phyloP scores from a whole-genome alignment of 2,888 invertebrate species.

The Perizoma flavofasciatum region DNA sequence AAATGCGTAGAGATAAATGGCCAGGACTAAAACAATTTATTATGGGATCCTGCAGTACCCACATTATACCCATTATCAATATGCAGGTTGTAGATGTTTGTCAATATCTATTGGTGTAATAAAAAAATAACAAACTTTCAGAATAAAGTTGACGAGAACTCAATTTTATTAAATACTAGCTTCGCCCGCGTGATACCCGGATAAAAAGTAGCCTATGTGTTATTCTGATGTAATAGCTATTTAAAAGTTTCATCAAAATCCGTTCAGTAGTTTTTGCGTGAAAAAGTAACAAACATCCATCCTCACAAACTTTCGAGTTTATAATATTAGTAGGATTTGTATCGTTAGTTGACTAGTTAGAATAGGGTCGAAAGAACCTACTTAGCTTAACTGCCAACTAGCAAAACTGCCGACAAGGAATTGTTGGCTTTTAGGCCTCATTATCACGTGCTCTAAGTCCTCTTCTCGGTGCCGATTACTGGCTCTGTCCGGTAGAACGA shows the following conservation, averaged over 20 bases:
- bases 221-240: no score
- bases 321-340: no score
- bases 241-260: no score
- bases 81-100: slow-evolving; percentile 12
- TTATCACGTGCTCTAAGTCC: slow-evolving; percentile 44
- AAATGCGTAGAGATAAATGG: slow-evolving; percentile 33
- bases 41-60: slow-evolving; percentile 24
- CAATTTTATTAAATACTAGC: no score
- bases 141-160: background rate
- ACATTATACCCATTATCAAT: slow-evolving; percentile 12
- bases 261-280: no score
- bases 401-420: slow-evolving; percentile 35
- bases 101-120: no score
- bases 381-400: slow-evolving; percentile 31
- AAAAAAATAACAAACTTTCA: background rate
- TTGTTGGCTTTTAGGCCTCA: slow-evolving; percentile 38
- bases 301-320: no score
- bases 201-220: no score
- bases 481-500: slow-evolving; percentile 39
- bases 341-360: slow-evolving; percentile 23
- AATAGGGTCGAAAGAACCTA: slow-evolving; percentile 24
- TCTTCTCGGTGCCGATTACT: slow-evolving; percentile 36
- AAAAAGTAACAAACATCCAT: no score
- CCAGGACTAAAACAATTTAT: slow-evolving; percentile 35
- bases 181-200: no score